Percentiles rank a stretch among this genome's conserved stretches.
These are phyloP conservation scores for Magallana ariakensis DNA, from an alignment of 1,140 invertebrate species.

Conservation along the genomic window DNA sequence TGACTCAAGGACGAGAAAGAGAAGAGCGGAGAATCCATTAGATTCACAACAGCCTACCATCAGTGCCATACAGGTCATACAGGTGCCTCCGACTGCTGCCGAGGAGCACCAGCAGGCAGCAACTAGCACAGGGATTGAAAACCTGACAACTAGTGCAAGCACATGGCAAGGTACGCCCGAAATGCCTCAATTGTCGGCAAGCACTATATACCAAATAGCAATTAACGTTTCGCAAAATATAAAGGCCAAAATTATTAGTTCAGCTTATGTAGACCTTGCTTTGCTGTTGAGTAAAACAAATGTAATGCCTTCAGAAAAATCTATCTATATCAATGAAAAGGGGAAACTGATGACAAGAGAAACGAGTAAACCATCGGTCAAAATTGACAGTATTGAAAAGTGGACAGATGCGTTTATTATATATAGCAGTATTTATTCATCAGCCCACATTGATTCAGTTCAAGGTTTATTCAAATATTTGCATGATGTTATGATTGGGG, in stretches of 20 bases:
- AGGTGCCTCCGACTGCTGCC: no score
- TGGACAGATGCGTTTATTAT: conserved; percentile 49
- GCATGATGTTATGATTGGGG: conserved; percentile 18
- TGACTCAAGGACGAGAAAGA: no score
- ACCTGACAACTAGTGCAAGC: no score
- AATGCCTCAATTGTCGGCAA: background rate
- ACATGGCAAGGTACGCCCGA: background rate
- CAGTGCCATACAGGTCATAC: no score
- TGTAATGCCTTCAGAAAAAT: background rate
- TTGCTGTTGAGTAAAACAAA: background rate
- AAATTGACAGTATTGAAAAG: conserved; percentile 39
- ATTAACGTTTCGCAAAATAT: background rate
- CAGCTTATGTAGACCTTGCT: background rate
- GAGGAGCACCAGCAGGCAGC: no score
- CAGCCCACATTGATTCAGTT: background rate
- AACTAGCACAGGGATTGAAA: no score
- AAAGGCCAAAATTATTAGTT: background rate
- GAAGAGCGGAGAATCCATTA: no score
- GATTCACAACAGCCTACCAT: no score
- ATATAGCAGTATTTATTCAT: conserved; percentile 25
- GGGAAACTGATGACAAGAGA: background rate
- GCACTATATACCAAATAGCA: background rate
- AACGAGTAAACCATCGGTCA: background rate
- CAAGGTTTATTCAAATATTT: conserved; percentile 49
- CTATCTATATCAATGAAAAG: background rate